Evolutionary conservation across 2,113 vertebrate species (phyloP).

Genomic region (Anarrhichthys ocellatus): DNA sequence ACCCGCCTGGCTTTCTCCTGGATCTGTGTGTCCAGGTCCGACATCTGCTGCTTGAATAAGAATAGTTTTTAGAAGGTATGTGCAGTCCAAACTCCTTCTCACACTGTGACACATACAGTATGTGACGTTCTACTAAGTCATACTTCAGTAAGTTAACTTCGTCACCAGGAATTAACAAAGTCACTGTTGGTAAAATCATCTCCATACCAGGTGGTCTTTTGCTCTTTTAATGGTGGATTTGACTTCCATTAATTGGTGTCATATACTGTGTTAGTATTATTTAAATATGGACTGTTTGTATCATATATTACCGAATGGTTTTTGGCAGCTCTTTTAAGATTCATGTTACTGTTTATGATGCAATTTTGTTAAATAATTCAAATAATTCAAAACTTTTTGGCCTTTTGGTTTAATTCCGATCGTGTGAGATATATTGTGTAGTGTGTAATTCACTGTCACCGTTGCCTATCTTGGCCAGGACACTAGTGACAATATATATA

Average conservation of each 20-base stretch:
- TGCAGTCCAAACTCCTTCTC: background rate
- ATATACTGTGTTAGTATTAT: background rate
- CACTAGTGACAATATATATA: too few species aligned
- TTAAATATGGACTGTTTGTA: background rate
- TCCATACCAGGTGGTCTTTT: background rate
- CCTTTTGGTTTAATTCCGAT: background rate
- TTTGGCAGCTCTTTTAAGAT: background rate
- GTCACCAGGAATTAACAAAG: background rate
- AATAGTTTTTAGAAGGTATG: background rate
- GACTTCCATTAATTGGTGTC: background rate
- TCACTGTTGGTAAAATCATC: background rate
- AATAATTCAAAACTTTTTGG: background rate
- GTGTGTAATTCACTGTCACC: background rate
- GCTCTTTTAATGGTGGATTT: background rate
- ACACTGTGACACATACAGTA: background rate
- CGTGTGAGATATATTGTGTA: background rate
- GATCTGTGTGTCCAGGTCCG: constrained; percentile 98
- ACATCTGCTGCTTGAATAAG: constrained; percentile 91
- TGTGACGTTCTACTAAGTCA: background rate
- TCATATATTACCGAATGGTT: background rate
- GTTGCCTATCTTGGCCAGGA: background rate
- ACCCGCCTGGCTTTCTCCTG: constrained; percentile 99
- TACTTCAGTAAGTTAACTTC: background rate
- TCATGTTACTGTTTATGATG: background rate
- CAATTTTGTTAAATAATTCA: background rate